Evolutionary conservation across 2,888 invertebrate species (phyloP).

Genomic region (Dasysyrphus tricinctus): DNA sequence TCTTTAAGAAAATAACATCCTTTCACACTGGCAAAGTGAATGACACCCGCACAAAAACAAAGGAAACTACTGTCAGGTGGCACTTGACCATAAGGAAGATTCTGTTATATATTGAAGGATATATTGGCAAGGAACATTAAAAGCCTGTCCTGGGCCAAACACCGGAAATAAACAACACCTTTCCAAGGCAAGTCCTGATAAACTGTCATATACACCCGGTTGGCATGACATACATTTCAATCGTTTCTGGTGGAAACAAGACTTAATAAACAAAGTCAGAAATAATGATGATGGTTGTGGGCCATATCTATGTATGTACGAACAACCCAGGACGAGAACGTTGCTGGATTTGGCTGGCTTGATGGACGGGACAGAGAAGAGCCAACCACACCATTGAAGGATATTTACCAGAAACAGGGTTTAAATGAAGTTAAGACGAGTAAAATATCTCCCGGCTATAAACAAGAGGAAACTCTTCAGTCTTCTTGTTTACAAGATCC

Average conservation of each 20-base stretch:
- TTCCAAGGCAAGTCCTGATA: conserved; percentile 48
- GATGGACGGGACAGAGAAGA: conserved; percentile 11
- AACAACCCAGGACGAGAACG: conserved; percentile 1
- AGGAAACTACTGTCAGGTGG: not conserved
- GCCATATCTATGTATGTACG: not conserved
- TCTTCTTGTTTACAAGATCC: conserved; percentile 45
- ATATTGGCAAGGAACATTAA: not conserved
- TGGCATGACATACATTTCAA: conserved; percentile 70
- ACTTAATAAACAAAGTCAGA: conserved; percentile 67
- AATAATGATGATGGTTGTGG: conserved; percentile 42
- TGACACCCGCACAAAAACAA: not conserved
- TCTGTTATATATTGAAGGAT: not conserved
- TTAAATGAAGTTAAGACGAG: conserved; percentile 64
- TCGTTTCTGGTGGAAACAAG: conserved; percentile 52
- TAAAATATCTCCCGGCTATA: conserved; percentile 48
- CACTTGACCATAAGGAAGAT: conserved; percentile 19
- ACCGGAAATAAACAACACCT: conserved; percentile 52
- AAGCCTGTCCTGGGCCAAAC: conserved; percentile 6
- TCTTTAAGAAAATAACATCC: not conserved
- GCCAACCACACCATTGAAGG: conserved; percentile 58
- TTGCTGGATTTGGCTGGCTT: not conserved
- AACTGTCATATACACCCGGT: conserved; percentile 37
- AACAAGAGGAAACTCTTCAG: conserved; percentile 26
- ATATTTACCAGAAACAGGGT: conserved; percentile 49
- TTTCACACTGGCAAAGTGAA: not conserved